Evolutionary conservation across 2,888 invertebrate genomes (phyloP).

Genomic region (Mechanitis mazaeus): DNA sequence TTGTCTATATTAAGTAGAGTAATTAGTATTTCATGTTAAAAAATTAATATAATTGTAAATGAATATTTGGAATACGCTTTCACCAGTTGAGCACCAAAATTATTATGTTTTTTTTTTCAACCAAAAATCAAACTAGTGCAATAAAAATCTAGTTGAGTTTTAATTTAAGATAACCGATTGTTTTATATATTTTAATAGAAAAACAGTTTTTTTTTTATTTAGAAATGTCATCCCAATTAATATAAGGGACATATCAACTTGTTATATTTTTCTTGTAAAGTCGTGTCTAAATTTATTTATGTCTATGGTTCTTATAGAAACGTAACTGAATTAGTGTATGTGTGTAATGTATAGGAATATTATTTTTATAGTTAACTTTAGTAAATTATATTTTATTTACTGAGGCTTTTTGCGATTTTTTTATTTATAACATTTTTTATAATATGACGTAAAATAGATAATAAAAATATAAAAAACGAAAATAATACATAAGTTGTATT

Average conservation of each 20-base stretch:
- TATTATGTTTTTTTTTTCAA: slow-evolving; percentile 12
- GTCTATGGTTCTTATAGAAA: background rate
- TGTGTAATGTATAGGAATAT: background rate
- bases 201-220: background rate
- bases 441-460: background rate
- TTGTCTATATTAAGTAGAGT: slow-evolving; percentile 6
- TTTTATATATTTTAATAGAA: background rate
- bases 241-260: slow-evolving; percentile 2
- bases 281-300: background rate
- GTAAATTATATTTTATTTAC: slow-evolving; percentile 1
- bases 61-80: slow-evolving; percentile 9
- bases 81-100: slow-evolving; percentile 22
- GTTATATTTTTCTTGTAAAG: background rate
- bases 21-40: slow-evolving; percentile 4
- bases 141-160: slow-evolving; percentile 34
- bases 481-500: too few species aligned
- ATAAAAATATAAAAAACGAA: too few species aligned
- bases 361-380: slow-evolving; percentile 3
- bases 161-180: background rate
- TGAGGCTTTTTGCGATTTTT: slow-evolving; percentile 4
- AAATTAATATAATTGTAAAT: slow-evolving; percentile 7
- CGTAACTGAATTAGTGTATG: background rate
- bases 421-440: background rate
- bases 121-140: slow-evolving; percentile 29
- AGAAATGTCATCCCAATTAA: background rate